These are phyloP conservation scores for Hycleus phaleratus DNA, from an alignment of 1,140 invertebrate species.

Conservation along the genomic window DNA sequence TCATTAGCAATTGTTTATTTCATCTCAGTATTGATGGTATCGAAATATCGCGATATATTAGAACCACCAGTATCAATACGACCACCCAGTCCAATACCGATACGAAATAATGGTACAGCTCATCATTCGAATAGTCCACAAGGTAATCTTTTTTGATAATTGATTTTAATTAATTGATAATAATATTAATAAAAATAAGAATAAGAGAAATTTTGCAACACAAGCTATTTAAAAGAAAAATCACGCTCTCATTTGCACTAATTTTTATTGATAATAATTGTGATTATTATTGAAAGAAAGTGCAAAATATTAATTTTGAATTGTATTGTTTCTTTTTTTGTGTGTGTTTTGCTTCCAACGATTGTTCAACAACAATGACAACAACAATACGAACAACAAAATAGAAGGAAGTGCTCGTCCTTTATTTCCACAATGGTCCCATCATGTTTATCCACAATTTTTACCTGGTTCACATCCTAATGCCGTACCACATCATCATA, in stretches of 20 bases:
- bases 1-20: constrained; percentile 98
- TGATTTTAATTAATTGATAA: background rate
- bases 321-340: constrained; percentile 6
- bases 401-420: constrained; percentile 51
- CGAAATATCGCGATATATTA: constrained; percentile 97
- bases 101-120: constrained; percentile 49
- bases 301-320: too few species aligned
- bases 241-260: constrained; percentile 6
- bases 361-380: too few species aligned
- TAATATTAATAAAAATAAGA: background rate
- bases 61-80: constrained; percentile 67
- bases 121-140: constrained; percentile 52
- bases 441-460: constrained; percentile 87
- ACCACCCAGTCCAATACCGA: constrained; percentile 44
- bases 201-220: too few species aligned
- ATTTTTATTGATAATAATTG: background rate
- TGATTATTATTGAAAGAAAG: too few species aligned
- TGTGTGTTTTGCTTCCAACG: background rate
- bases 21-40: constrained; percentile 99
- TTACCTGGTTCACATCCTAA: constrained; percentile 77
- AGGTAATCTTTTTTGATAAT: constrained; percentile 44
- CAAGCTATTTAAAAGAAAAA: background rate
- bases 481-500: constrained; percentile 53
- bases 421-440: constrained; percentile 84
- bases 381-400: too few species aligned